Conservation (phyloP, 2,888 invertebrate species). For the Eristalinus sepulchralis region DNA sequence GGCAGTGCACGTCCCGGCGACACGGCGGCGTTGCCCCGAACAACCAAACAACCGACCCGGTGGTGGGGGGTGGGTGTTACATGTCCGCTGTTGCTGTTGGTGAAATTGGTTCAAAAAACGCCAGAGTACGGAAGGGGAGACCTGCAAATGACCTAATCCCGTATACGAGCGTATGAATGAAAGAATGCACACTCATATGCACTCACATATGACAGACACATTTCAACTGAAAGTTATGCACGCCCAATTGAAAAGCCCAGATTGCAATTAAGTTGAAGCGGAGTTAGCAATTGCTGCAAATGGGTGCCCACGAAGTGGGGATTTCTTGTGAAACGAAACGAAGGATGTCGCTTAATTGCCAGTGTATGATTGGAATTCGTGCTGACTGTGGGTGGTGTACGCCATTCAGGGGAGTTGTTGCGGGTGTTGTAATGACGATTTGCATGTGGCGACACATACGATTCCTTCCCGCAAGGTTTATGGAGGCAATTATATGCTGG, state of each 20-base stretch:
- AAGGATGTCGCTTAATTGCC: slow-evolving; percentile 39
- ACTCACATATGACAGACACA: slow-evolving; percentile 10
- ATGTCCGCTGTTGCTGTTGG: neutral
- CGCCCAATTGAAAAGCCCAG: neutral
- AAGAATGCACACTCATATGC: neutral
- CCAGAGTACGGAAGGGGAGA: slow-evolving; percentile 1
- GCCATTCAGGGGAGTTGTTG: neutral
- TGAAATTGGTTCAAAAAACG: slow-evolving; percentile 23
- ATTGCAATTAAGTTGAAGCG: slow-evolving; percentile 37
- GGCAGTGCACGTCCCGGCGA: slow-evolving; percentile 17
- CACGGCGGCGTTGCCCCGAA: neutral
- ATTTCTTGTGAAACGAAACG: slow-evolving; percentile 35
- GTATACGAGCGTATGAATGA: neutral
- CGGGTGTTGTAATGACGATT: neutral
- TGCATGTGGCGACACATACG: slow-evolving; percentile 27
- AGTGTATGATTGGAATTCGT: slow-evolving; percentile 12
- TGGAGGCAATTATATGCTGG: slow-evolving; percentile 10
- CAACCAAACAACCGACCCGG: neutral
- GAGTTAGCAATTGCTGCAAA: slow-evolving; percentile 24
- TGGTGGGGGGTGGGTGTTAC: slow-evolving; percentile 1
- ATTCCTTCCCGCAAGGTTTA: neutral
- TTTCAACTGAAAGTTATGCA: slow-evolving; percentile 9
- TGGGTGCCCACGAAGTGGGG: neutral
- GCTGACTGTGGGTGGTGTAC: slow-evolving; percentile 7
- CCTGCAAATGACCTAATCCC: slow-evolving; percentile 8